Base-by-base conservation (phyloP, 2,113 vertebrate genomes). In the Scomber japonicus region DNA sequence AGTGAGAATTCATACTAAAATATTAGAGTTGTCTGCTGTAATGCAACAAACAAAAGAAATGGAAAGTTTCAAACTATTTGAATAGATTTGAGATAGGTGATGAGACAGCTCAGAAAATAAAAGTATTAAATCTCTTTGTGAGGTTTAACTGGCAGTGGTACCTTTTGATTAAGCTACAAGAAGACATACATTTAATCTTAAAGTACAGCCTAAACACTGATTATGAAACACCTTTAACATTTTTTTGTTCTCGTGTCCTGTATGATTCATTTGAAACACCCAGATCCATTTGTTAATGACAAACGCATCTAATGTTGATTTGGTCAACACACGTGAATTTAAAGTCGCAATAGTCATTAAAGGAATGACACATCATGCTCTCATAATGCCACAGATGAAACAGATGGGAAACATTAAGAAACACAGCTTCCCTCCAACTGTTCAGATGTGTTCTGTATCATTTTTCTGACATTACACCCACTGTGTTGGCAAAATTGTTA, bases 321-420 rank as follows among this genome's bases (percentile, higher is more conserved):
- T 78, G 62, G 40, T 53, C 35, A 3, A 11, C 21, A 15, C 54
- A 63, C 68, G 51, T 44, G 0, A 45, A 53, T 71, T 51, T 59
- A 2, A 63, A 46, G 48, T 71, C 50, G 27, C 46, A 15, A 53
- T 49, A 55, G 21, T 79, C 53, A 65, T 82, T 80, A 78, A 71
- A 57, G 3, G 40, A 68, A 50, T 83, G 81, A 86, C 63, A 74
- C 79, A 80, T 66, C 13, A 16, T 57, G 48, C 40, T 63, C 31
- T 77, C 83, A 76, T 83, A 49, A 81, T 73, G 76, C 17, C 56
- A 35, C 77, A 68, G 55, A 73, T 69, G 13, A 48, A 54, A 68
- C 70, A 71, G 60, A 80, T 75, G 70, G 67, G 79, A 48, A 61
- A 77, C 54, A 6, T 63, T 9, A 7, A 40, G 9, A 40, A 53